Percentiles rank a stretch among this genome's conserved stretches.
phyloP scores from a whole-genome alignment of 1,140 invertebrate genomes.

The Drosophila ironensis region DNA sequence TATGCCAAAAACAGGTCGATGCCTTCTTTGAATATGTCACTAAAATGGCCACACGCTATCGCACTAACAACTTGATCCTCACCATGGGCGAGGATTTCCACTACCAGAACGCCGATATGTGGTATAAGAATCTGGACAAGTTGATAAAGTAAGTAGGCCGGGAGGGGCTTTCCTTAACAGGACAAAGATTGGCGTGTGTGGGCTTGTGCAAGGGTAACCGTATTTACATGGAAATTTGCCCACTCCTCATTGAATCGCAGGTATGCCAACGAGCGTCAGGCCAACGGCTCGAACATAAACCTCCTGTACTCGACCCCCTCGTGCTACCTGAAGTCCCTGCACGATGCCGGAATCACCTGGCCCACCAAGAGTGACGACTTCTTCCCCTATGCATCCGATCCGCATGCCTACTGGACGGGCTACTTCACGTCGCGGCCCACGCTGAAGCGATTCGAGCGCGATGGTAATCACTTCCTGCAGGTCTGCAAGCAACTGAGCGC shows the following conservation, averaged over 20 bases:
- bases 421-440: constrained; percentile 96
- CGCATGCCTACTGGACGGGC: constrained; percentile 95
- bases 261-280: constrained; percentile 85
- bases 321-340: constrained; percentile 94
- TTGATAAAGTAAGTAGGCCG: constrained; percentile 91
- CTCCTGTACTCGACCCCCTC: constrained; percentile 96
- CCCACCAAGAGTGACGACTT: constrained; percentile 92
- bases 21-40: constrained; percentile 84
- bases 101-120: constrained; percentile 92
- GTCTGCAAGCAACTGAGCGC: constrained; percentile 85
- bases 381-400: constrained; percentile 94
- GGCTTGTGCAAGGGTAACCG: too few relatives aligned
- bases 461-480: constrained; percentile 91
- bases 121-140: constrained; percentile 94
- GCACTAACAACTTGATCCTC: constrained; percentile 90
- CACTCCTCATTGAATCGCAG: constrained; percentile 57
- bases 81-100: constrained; percentile 97
- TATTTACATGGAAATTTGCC: neutral
- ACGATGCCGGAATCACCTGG: constrained; percentile 86
- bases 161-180: constrained; percentile 53
- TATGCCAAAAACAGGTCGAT: constrained; percentile 82
- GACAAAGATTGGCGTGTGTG: neutral
- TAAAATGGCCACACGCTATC: constrained; percentile 84
- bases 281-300: constrained; percentile 86
- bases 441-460: constrained; percentile 90